Evolutionary conservation across 2,797 vertebrate genomes (phyloP).

Genomic region (Acanthurus lineatus): DNA sequence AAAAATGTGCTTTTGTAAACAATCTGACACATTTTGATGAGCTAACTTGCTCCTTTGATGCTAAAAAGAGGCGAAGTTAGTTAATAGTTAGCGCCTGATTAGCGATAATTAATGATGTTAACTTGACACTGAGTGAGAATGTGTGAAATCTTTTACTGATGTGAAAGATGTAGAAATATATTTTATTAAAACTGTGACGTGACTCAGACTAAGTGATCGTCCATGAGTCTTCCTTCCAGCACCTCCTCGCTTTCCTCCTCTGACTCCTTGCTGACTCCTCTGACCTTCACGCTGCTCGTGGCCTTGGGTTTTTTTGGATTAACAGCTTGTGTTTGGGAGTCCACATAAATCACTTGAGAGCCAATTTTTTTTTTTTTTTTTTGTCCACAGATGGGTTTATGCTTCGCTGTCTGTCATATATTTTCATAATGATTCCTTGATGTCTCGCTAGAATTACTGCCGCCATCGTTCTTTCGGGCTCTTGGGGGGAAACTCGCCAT

Average conservation of each 20-base stretch:
- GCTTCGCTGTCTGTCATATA: constrained; percentile 50
- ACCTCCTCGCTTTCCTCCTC: not conserved
- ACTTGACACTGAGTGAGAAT: too few species aligned
- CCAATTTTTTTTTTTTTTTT: constrained; percentile 36
- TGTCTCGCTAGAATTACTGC: constrained; percentile 33
- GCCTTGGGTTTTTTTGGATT: not conserved
- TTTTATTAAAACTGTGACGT: too few species aligned
- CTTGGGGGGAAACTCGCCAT: constrained; percentile 54
- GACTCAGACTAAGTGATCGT: too few species aligned
- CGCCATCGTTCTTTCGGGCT: constrained; percentile 23
- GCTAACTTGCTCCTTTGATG: too few species aligned
- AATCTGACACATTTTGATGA: too few species aligned
- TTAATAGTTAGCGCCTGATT: too few species aligned
- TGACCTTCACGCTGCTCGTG: constrained; percentile 27
- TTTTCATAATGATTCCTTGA: constrained; percentile 60
- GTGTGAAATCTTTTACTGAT: too few species aligned
- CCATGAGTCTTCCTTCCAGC: too few species aligned
- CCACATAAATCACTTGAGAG: constrained; percentile 55
- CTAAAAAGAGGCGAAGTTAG: too few species aligned
- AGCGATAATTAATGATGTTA: too few species aligned
- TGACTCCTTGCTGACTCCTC: not conserved
- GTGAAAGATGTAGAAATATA: too few species aligned
- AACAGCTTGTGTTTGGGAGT: constrained; percentile 33
- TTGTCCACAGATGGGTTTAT: constrained; percentile 51
- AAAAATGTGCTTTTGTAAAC: too few species aligned